A percentile compares a stretch with the other conserved stretches of the same genome.
Conservation (phyloP, 2,888 invertebrate species). For the Leptinotarsa tumamoca region DNA sequence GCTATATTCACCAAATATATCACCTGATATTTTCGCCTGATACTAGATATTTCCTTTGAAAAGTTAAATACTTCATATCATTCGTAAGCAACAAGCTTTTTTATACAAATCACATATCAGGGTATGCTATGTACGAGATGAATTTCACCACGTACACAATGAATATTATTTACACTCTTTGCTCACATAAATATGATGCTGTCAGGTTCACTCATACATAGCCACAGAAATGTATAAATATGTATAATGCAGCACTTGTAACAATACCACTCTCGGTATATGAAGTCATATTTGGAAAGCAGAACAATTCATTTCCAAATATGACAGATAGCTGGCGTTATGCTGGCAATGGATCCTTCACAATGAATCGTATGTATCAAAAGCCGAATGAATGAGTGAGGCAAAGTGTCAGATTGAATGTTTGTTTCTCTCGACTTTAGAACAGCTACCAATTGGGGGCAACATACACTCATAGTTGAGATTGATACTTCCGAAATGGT, state of each 20-base stretch:
- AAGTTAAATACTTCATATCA: too few relatives aligned
- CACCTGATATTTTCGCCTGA: too few relatives aligned
- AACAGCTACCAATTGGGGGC: not conserved
- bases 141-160: conserved; percentile 32
- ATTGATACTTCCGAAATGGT: too few relatives aligned
- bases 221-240: conserved; percentile 42
- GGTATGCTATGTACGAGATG: conserved; percentile 9
- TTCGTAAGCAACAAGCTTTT: not conserved
- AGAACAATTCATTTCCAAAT: conserved; percentile 58
- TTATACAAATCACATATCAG: conserved; percentile 4
- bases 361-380: conserved; percentile 49
- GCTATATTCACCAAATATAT: too few relatives aligned
- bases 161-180: conserved; percentile 39
- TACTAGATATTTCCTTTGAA: too few relatives aligned
- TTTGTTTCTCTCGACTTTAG: conserved; percentile 28
- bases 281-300: conserved; percentile 48
- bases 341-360: conserved; percentile 51
- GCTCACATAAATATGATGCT: conserved; percentile 39
- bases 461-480: not conserved
- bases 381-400: conserved; percentile 34
- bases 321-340: conserved; percentile 57
- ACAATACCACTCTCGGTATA: conserved; percentile 43
- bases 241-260: conserved; percentile 47
- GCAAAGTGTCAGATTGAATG: conserved; percentile 37
- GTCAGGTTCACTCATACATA: conserved; percentile 39